These are phyloP conservation scores for Ciconia maguari DNA, from an alignment of 2,113 vertebrate genomes.

Conservation along the genomic window DNA sequence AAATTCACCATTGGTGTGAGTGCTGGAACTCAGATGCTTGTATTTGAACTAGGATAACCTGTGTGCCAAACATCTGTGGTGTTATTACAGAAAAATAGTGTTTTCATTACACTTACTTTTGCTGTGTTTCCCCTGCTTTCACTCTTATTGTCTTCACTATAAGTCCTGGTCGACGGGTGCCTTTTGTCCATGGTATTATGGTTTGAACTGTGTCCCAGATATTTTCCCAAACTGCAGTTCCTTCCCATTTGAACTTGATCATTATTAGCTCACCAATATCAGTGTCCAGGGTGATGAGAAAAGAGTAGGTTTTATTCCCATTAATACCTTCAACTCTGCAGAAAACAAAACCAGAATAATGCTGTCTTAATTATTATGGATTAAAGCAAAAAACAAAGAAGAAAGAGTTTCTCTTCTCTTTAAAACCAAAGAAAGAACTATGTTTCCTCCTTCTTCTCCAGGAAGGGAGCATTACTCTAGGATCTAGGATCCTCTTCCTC, in stretches of 20 bases:
- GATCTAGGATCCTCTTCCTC: not conserved
- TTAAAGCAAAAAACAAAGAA: not conserved
- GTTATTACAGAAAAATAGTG: not conserved
- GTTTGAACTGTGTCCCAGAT: slow-evolving; percentile 86
- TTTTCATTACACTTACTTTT: slow-evolving; percentile 75
- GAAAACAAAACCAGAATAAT: not conserved
- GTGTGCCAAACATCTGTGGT: not conserved
- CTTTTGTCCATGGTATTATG: slow-evolving; percentile 81
- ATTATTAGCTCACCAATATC: slow-evolving; percentile 88
- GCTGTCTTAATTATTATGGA: not conserved
- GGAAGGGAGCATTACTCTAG: not conserved
- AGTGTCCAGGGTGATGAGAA: slow-evolving; percentile 86
- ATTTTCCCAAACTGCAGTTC: slow-evolving; percentile 79
- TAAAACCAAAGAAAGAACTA: not conserved
- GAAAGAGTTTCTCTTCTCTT: not conserved
- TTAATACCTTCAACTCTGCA: slow-evolving; percentile 77
- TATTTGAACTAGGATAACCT: not conserved
- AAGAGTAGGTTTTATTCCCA: slow-evolving; percentile 85
- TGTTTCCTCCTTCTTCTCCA: not conserved
- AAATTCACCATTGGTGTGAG: not conserved
- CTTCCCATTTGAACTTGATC: slow-evolving; percentile 86
- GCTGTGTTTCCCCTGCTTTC: slow-evolving; percentile 91
- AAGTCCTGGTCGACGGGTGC: slow-evolving; percentile 67
- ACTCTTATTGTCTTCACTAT: slow-evolving; percentile 79
- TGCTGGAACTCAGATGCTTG: not conserved